A percentile compares a stretch with the other conserved stretches of the same genome.
Evolutionary conservation across 2,113 vertebrate species (phyloP).

Genomic region (Nothobranchius furzeri): DNA sequence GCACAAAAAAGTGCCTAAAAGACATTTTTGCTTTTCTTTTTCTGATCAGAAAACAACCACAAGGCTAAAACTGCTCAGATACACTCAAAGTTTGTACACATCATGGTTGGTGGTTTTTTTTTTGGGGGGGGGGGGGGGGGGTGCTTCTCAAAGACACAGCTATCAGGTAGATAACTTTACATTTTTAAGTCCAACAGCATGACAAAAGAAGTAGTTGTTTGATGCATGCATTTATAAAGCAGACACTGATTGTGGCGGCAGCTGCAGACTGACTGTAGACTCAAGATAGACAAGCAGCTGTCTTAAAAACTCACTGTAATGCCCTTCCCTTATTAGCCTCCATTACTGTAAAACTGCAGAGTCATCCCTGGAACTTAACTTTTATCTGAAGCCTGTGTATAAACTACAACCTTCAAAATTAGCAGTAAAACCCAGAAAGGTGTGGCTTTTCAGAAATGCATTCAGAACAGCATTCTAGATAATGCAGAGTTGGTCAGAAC

Average conservation of each 20-base stretch:
- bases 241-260: background rate
- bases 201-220: background rate
- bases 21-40: background rate
- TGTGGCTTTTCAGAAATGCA: background rate
- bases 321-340: slow-evolving; percentile 6
- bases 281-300: slow-evolving; percentile 44
- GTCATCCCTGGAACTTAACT: slow-evolving; percentile 43
- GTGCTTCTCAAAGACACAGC: too few species aligned
- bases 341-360: slow-evolving; percentile 53
- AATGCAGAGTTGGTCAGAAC: background rate
- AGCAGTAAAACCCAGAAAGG: background rate
- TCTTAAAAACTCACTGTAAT: slow-evolving; percentile 19
- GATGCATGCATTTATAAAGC: background rate
- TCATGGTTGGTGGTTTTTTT: too few species aligned
- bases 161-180: too few species aligned
- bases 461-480: background rate
- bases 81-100: too few species aligned
- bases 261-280: slow-evolving; percentile 7
- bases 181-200: background rate
- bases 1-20: background rate
- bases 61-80: background rate
- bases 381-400: background rate
- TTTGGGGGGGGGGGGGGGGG: too few species aligned
- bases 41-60: background rate
- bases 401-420: background rate